A percentile compares a stretch with the other conserved stretches of the same genome.
Conservation (phyloP, 2,888 invertebrate species). For the Hedychridium roseum region DNA sequence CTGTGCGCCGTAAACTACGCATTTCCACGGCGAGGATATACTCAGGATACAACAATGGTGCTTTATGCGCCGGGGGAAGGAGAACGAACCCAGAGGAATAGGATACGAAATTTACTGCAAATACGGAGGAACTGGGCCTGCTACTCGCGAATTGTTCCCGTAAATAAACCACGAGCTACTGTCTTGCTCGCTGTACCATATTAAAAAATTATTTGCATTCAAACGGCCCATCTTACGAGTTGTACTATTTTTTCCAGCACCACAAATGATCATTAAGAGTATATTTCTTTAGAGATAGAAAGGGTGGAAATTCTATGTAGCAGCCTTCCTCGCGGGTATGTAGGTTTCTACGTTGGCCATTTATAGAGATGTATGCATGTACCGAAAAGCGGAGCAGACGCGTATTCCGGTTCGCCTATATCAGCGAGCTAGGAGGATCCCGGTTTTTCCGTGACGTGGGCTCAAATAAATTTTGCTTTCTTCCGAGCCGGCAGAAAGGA, state of each 20-base stretch:
- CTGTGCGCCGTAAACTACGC: slow-evolving; percentile 34
- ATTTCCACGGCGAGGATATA: slow-evolving; percentile 19
- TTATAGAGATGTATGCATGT: background rate
- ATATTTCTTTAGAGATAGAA: too few species aligned
- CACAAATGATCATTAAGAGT: too few species aligned
- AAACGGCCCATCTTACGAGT: too few species aligned
- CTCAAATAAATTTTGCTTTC: slow-evolving; percentile 30
- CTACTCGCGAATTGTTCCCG: too few species aligned
- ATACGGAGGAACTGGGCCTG: too few species aligned
- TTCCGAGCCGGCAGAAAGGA: slow-evolving; percentile 10
- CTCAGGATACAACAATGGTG: background rate
- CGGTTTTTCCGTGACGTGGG: slow-evolving; percentile 14
- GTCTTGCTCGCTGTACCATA: too few species aligned
- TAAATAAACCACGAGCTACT: too few species aligned
- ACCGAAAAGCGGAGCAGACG: background rate
- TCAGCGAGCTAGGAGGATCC: slow-evolving; percentile 20
- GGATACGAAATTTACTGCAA: too few species aligned
- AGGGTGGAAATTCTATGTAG: background rate
- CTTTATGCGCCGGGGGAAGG: background rate
- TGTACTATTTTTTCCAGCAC: too few species aligned
- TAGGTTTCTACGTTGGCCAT: background rate
- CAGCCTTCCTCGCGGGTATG: background rate
- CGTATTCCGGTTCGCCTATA: slow-evolving; percentile 11
- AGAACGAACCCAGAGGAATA: background rate
- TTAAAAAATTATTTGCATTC: too few species aligned